Base-by-base conservation (phyloP, 2,888 invertebrate species). In the Oscheius sp. region DNA sequence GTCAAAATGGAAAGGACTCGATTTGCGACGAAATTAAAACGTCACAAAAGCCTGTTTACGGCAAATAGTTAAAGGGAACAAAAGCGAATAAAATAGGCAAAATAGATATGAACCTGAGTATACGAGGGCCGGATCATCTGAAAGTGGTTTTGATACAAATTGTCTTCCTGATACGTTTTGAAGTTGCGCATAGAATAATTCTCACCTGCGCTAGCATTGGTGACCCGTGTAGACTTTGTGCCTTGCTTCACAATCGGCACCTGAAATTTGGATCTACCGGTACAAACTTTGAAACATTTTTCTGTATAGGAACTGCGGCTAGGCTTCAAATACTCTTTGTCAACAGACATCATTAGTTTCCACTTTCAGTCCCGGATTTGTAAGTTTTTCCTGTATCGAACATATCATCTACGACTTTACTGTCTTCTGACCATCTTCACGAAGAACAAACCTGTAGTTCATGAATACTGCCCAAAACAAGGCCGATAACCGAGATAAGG, bases 391-490 rank as follows among this genome's bases (percentile, higher is more conserved):
- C 21, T 21, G 21, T 21, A 21, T 21, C 21, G 21, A 21, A 21
- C 21, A 21, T 21, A 21, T 21, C 21, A 21, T 21, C 21, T 21
- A 21, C 21, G 21, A 21, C 21, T 21, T 21, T 21, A 21, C 21
- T 21, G 21, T 21, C 21, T 21, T 21, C 21, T 21, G 21, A 21
- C 21, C 21, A 21, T 21, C 21, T 21, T 21, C 21, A 21, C 21
- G 21, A 21, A 21, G 21, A 21, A 21, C 21, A 21, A 7, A 86
- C 83, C 76, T 87, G 87, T 50, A 87, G 76, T 2, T 86, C 87
- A 50, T 85, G 84, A 63, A 87, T 85, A 1, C 85, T 85, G 11
- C 87, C 87, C n/a, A 87, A 72, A 2, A 87, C 83, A 33, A 87
- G 78, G 35, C 87, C 87, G 42, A 85, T 79, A 10, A 87, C 87